These are phyloP conservation scores for Dolichomitus sp. DNA, from an alignment of 2,888 invertebrate species.

Conservation along the genomic window DNA sequence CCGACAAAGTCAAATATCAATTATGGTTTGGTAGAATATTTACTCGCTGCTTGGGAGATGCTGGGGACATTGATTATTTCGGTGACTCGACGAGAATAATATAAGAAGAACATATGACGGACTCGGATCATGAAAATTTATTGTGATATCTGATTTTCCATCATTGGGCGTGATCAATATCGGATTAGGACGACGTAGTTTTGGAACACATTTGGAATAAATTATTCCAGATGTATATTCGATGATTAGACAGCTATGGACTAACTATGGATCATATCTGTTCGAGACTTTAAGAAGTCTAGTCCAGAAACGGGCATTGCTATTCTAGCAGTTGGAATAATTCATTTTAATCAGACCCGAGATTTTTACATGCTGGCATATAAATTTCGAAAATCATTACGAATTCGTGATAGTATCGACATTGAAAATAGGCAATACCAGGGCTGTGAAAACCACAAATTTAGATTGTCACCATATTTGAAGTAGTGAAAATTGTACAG, in stretches of 20 bases:
- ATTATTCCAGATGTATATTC: constrained; percentile 16
- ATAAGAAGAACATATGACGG: neutral
- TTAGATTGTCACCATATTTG: neutral
- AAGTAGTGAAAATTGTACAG: too few species aligned
- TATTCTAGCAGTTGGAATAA: neutral
- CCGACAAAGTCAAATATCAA: constrained; percentile 39
- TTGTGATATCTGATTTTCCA: neutral
- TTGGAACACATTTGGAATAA: constrained; percentile 2
- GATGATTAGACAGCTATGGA: neutral
- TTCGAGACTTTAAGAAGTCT: neutral
- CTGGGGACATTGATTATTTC: neutral
- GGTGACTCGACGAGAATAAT: neutral
- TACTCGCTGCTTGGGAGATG: constrained; percentile 5
- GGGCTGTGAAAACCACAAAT: neutral
- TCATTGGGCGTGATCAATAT: neutral
- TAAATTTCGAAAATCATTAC: neutral
- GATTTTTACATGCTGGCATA: neutral
- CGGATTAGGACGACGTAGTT: neutral
- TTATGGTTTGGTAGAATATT: neutral
- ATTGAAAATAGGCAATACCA: neutral
- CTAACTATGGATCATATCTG: neutral
- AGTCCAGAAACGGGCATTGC: neutral
- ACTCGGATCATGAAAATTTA: neutral
- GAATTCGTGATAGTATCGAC: neutral
- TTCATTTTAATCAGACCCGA: neutral